Base-by-base conservation (phyloP, 1,140 invertebrate species). In the Cydia amplana region DNA sequence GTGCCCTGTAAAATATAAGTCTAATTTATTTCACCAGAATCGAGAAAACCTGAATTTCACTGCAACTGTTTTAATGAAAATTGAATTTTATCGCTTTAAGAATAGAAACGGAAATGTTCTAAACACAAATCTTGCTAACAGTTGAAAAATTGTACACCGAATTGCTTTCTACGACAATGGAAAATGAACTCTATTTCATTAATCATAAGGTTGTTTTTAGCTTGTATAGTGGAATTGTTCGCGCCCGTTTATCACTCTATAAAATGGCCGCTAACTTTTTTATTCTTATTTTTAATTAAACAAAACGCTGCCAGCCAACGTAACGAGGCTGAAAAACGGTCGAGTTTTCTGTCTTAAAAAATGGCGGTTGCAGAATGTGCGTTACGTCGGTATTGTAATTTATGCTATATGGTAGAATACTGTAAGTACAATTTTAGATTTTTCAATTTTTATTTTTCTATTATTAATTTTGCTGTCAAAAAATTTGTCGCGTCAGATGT, bases 231-330 rank as follows among this genome's bases (percentile, higher is more conserved):
- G 20, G 43, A 46, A n/a, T 72, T 75, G 79, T 79, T 60, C 78
- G 78, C 74, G 73, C 79, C 76, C 82, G 86, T 91, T 85, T 85
- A 91, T 91, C 89, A 91, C 86, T 80, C 82, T 86, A 88, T 89
- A 91, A 91, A 89, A 88, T 79, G 78, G 84, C 77, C 80, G 78
- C 83, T 83, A 83, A 83, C 79, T 84, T 87, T 90, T 91, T 91
- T 91, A 89, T 89, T 87, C 82, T 82, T 85, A 83, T 88, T 89
- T 91, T 91, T 91, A 91, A 91, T 91, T 91, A 91, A 91, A 89
- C 87, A 88, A 88, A 86, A 84, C 79, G 76, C 75, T 77, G 79
- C 76, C 79, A 79, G 79, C 76, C 79, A 79, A 77, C 75, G 83
- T 85, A 85, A 85, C 86, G 82, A 86, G 82, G 77, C 55, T 75